A percentile compares a stretch with the other conserved stretches of the same genome.
phyloP scores from a whole-genome alignment of 2,113 vertebrate species.

The Suncus etruscus region DNA sequence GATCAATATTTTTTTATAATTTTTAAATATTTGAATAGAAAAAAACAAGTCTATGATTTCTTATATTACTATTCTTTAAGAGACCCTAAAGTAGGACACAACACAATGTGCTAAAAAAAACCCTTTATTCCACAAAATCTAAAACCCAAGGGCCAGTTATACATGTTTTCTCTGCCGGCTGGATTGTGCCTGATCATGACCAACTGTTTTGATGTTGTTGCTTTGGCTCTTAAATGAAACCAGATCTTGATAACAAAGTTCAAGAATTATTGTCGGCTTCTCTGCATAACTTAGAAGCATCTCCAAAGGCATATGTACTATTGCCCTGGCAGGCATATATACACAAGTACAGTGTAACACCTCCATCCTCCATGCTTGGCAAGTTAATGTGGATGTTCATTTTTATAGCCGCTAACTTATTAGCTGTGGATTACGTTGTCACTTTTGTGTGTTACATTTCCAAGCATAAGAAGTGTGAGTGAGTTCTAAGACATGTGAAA shows the following conservation, averaged over 20 bases:
- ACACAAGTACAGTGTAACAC: constrained; percentile 82
- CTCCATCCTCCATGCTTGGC: constrained; percentile 82
- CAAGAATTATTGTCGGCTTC: constrained; percentile 82
- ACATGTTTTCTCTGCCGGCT: constrained; percentile 60
- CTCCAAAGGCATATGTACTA: constrained; percentile 84
- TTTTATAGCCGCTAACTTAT: constrained; percentile 86
- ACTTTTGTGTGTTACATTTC: constrained; percentile 84
- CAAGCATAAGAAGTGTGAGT: constrained; percentile 84
- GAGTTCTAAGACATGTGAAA: constrained; percentile 86
- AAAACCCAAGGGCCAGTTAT: constrained; percentile 56
- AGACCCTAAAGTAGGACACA: not conserved
- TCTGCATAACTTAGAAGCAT: constrained; percentile 84
- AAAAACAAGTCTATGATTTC: constrained; percentile 35
- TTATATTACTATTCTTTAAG: not conserved
- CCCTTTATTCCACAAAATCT: constrained; percentile 46
- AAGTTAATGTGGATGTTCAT: constrained; percentile 85
- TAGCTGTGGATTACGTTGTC: constrained; percentile 86
- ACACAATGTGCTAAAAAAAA: not conserved
- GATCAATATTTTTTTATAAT: constrained; percentile 20
- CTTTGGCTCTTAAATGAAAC: constrained; percentile 79
- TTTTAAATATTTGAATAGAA: not conserved
- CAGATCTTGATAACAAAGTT: constrained; percentile 82
- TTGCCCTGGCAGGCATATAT: constrained; percentile 84
- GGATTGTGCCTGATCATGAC: constrained; percentile 72
- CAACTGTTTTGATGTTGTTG: constrained; percentile 82